Conservation (phyloP, 2,113 vertebrate species). For the Rhea pennata region DNA sequence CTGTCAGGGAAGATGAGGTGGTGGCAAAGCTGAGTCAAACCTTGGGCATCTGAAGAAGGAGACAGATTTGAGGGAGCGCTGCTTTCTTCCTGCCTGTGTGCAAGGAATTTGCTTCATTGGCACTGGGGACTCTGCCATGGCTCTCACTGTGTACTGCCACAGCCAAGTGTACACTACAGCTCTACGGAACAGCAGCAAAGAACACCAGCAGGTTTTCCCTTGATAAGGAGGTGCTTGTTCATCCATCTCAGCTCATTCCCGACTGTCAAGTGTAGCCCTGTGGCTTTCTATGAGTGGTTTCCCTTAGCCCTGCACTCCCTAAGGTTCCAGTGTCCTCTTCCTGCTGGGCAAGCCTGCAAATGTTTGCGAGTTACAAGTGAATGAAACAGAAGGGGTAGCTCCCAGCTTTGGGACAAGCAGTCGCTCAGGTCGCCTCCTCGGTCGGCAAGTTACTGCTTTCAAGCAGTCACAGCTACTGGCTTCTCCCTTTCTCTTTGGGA, state of each 20-base stretch:
- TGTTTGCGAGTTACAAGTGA: neutral
- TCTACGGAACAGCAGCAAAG: too few species aligned
- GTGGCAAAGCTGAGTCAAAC: conserved; percentile 17
- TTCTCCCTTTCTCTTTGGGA: neutral
- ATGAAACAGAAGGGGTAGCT: neutral
- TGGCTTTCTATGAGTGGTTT: neutral
- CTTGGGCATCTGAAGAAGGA: neutral
- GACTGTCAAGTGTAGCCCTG: neutral
- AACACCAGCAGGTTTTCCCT: neutral
- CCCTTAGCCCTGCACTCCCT: neutral
- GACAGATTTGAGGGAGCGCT: neutral
- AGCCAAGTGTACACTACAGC: neutral
- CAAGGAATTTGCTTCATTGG: neutral
- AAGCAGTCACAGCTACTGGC: neutral
- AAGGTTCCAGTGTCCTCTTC: neutral
- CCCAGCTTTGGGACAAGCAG: neutral
- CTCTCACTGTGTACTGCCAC: neutral
- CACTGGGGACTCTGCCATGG: neutral
- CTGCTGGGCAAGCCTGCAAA: neutral
- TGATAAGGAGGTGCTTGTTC: neutral
- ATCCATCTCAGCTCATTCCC: neutral
- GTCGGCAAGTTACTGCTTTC: neutral
- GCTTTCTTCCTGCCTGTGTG: rapidly evolving
- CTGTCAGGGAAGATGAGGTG: neutral
- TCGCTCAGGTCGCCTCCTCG: neutral